Evolutionary conservation across 2,888 invertebrate species (phyloP).

Genomic region (Lepidonotus clava): DNA sequence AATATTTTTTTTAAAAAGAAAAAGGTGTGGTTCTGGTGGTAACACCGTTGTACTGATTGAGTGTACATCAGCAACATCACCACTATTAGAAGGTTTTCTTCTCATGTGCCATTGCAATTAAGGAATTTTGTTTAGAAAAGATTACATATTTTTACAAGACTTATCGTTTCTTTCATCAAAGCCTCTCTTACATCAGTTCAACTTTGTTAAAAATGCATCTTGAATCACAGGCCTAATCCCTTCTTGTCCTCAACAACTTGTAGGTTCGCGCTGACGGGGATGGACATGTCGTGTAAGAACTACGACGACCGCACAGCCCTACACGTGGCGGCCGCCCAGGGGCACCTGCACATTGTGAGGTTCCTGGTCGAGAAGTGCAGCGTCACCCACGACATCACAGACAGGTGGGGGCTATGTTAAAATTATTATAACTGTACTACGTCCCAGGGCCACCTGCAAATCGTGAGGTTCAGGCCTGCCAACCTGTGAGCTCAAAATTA

Average conservation of each 20-base stretch:
- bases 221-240: too few species aligned
- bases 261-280: slow-evolving; percentile 81
- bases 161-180: too few species aligned
- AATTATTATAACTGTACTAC: background rate
- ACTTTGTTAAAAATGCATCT: too few species aligned
- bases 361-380: slow-evolving; percentile 23
- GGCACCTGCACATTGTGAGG: slow-evolving; percentile 85
- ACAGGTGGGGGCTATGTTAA: background rate
- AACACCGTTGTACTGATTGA: too few species aligned
- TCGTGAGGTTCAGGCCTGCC: background rate
- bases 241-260: background rate
- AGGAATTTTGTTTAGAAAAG: too few species aligned
- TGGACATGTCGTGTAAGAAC: slow-evolving; percentile 95
- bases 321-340: slow-evolving; percentile 96
- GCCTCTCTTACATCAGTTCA: too few species aligned
- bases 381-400: slow-evolving; percentile 1
- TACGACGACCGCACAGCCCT: slow-evolving; percentile 97
- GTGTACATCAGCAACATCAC: too few species aligned
- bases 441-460: background rate
- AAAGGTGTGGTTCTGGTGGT: too few species aligned
- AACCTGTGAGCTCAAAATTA: background rate
- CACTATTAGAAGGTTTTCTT: too few species aligned
- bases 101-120: too few species aligned
- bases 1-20: too few species aligned
- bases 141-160: too few species aligned